phyloP scores from a whole-genome alignment of 2,888 invertebrate genomes.

The Capitulum mitella region DNA sequence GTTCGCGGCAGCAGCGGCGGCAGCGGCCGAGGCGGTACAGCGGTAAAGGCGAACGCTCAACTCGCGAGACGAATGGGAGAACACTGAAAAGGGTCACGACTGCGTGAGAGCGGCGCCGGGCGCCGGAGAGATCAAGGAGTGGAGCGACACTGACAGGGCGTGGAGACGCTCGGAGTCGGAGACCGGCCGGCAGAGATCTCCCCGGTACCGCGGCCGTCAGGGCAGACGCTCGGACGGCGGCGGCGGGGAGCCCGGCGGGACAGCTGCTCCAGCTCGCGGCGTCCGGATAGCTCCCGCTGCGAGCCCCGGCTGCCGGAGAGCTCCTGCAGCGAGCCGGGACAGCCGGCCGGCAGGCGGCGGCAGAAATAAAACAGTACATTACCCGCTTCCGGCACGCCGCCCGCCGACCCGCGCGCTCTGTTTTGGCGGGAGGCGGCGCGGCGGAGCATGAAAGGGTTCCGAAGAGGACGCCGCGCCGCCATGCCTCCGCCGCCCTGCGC shows the following conservation, averaged over 20 bases:
- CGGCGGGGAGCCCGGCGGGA: background rate
- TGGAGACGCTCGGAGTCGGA: too few species aligned
- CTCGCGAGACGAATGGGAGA: too few species aligned
- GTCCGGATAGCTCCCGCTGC: background rate
- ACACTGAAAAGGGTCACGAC: too few species aligned
- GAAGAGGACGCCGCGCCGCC: background rate
- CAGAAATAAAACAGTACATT: slow-evolving; percentile 19
- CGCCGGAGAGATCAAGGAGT: too few species aligned
- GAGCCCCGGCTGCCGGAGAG: background rate
- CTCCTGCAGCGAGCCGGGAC: background rate
- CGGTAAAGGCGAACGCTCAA: too few species aligned
- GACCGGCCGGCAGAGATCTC: too few species aligned
- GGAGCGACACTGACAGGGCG: too few species aligned
- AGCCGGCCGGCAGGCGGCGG: background rate
- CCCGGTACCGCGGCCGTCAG: too few species aligned
- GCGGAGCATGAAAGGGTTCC: background rate
- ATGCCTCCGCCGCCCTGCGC: background rate
- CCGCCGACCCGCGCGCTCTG: background rate
- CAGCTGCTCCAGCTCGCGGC: background rate
- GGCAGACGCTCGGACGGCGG: too few species aligned
- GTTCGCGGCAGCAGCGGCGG: too few species aligned
- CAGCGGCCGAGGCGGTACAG: too few species aligned
- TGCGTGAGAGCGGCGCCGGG: too few species aligned
- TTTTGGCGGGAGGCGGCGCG: background rate
- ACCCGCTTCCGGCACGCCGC: background rate